phyloP scores from a whole-genome alignment of 2,113 vertebrate genomes.

The Micronycteris hirsuta region DNA sequence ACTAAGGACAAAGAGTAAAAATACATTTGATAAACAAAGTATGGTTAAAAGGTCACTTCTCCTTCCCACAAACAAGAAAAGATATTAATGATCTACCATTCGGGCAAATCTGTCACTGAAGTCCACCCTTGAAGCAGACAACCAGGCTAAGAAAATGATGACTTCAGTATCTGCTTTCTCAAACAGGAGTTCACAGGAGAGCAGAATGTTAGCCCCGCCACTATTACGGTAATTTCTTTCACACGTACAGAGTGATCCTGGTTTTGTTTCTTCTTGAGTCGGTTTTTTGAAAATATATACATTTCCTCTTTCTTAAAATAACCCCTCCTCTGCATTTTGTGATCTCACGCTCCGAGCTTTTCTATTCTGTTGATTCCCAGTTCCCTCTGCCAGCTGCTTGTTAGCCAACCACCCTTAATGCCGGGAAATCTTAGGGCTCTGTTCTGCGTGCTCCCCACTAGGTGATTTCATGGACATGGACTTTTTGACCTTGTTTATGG shows the following conservation, averaged over 20 bases:
- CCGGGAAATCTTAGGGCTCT: neutral
- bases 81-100: neutral
- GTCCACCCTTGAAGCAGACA: neutral
- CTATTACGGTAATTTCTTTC: neutral
- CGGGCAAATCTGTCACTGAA: neutral
- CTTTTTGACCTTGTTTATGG: neutral
- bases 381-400: neutral
- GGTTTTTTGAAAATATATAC: neutral
- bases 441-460: neutral
- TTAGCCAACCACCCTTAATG: neutral
- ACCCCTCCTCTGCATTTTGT: neutral
- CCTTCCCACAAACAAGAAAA: neutral
- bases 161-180: neutral
- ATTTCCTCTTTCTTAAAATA: neutral
- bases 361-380: neutral
- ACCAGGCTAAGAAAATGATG: conserved; percentile 28
- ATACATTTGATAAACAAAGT: neutral
- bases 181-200: neutral
- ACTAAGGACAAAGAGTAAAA: neutral
- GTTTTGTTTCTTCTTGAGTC: neutral
- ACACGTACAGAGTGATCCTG: neutral
- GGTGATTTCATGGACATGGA: neutral
- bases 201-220: neutral
- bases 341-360: neutral
- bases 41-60: neutral